Percentiles rank a stretch among this genome's conserved stretches.
Evolutionary conservation across 2,888 invertebrate species (phyloP).

Genomic region (Thysanoteuthis rhombus): DNA sequence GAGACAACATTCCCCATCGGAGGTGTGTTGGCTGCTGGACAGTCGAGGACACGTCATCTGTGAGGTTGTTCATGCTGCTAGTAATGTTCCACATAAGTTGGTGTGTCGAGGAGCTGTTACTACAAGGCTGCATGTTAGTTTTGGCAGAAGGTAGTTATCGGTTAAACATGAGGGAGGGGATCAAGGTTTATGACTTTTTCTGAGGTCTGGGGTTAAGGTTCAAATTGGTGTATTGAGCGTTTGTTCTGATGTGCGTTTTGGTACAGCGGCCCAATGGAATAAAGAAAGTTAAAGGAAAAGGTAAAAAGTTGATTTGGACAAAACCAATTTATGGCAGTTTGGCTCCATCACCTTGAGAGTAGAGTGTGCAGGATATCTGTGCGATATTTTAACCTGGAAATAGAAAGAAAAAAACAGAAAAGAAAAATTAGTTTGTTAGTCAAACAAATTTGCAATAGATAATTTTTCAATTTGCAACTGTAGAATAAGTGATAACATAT

Average conservation of each 20-base stretch:
- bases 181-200: background rate
- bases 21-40: constrained; percentile 14
- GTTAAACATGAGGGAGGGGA: background rate
- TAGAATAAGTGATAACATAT: too few relatives aligned
- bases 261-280: background rate
- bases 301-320: background rate
- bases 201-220: background rate
- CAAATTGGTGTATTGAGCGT: background rate
- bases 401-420: background rate
- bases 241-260: background rate
- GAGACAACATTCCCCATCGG: constrained; percentile 66
- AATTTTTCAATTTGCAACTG: too few relatives aligned
- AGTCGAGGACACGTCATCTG: constrained; percentile 17
- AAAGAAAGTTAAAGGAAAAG: too few relatives aligned
- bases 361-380: background rate
- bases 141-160: constrained; percentile 16
- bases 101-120: background rate
- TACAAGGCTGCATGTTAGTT: constrained; percentile 31
- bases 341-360: background rate
- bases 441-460: too few relatives aligned
- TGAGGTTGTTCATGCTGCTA: background rate
- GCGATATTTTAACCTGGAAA: background rate
- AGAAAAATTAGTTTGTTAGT: background rate
- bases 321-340: background rate
- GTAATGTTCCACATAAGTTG: constrained; percentile 23